These are phyloP conservation scores for Copidosoma aretas DNA, from an alignment of 2,888 invertebrate species.

Conservation along the genomic window DNA sequence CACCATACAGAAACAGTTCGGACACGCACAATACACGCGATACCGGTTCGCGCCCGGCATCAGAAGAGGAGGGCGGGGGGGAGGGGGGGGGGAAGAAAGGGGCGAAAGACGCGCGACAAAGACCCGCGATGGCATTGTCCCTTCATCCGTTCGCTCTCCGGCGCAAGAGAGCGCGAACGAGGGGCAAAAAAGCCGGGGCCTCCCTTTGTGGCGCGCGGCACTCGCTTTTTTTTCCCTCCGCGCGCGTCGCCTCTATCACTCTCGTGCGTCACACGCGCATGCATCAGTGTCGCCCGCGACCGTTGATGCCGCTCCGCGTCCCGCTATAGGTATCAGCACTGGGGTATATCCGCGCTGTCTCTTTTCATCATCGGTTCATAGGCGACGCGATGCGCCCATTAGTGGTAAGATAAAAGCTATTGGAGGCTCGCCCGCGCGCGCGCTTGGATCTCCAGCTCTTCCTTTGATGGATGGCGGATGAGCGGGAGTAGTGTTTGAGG, in stretches of 20 bases:
- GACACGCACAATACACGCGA: no score
- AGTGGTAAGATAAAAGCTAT: conserved; percentile 57
- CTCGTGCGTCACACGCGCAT: no score
- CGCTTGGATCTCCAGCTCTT: conserved; percentile 44
- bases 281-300: no score
- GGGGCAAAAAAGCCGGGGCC: conserved; percentile 39
- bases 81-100: conserved; percentile 29
- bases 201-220: conserved; percentile 35
- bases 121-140: conserved; percentile 50
- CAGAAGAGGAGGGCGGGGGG: conserved; percentile 18
- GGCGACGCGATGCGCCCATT: conserved; percentile 52
- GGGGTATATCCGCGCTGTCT: conserved; percentile 14
- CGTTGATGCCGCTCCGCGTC: no score
- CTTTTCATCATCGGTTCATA: conserved; percentile 49
- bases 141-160: conserved; percentile 49
- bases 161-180: conserved; percentile 47
- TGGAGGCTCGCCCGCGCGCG: conserved; percentile 51
- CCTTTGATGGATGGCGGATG: conserved; percentile 44
- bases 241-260: not conserved
- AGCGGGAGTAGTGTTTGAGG: not conserved
- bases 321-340: no score
- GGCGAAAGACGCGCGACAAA: conserved; percentile 38
- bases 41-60: no score
- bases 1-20: no score
- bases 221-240: conserved; percentile 26